Evolutionary conservation across 1,140 invertebrate genomes (phyloP), one percentile per base, ranked within the genome.

Genomic region (Ceratosolen fusciceps): DNA sequence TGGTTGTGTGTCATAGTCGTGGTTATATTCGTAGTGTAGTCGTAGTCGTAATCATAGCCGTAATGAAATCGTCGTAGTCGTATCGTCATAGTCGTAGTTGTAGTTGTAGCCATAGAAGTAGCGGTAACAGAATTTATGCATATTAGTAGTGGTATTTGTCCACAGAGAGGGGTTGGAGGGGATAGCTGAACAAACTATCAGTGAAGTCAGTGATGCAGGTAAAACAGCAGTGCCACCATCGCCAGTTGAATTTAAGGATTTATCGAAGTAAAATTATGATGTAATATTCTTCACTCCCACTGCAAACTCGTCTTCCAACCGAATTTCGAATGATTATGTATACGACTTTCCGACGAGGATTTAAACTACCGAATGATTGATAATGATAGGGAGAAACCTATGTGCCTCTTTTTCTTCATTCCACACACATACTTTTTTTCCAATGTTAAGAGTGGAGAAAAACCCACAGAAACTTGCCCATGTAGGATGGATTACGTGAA

Each of bases 201-300:
- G 84, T 47, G 85, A 89, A 90, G 87, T 89, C 87, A 89, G 85
- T 83, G 85, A 84, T 80, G 76, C 87, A 85, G 87, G 87, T 86
- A 87, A 86, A 85, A 86, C 87, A 86, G 81, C 77, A 62, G 86
- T 89, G 87, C 87, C 87, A 84, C 86, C 87, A 83, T 82, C 60
- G 83, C 82, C 54, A 82, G 86, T 87, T 87, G 87, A 89, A 90
- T 86, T 89, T 89, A 70, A 82, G 85, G 83, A 89, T 89, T 86
- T 87, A 87, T 89, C 86, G 86, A 90, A 90, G 88, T 89, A 89
- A 89, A 90, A 89, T 90, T 88, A 88, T 88, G 84, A 85, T 90
- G 89, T 89, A 89, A 87, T 88, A 89, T 87, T 86, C 85, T 82
- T 86, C 83, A 84, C 84, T 80, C 86, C 84, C 81, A 82, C 47